Base-by-base conservation (phyloP, 1,140 invertebrate species). In the Agraylea sexmaculata region DNA sequence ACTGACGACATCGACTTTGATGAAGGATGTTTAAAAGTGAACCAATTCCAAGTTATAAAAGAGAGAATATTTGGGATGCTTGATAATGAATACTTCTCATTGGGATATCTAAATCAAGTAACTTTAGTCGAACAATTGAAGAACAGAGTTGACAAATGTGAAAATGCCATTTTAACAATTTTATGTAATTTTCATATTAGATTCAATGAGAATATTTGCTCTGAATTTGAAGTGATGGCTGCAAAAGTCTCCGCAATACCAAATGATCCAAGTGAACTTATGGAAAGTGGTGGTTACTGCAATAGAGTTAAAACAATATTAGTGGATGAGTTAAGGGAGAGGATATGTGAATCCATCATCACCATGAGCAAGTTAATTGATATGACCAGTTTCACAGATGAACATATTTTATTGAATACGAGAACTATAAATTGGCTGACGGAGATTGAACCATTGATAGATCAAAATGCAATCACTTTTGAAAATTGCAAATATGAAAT, bases 401-500 rank as follows among this genome's bases (percentile, higher is more conserved):
- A 78, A 25, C 78, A 85, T 51, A 71, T 83, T 12, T 66, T 70
- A 39, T 60, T 76, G 1, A 82, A 80, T 51, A 73, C 75, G 10
- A 61, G 55, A 35, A 82, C 79, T 1, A 71, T 84, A 1, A 76
- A 75, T 48, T 87, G 82, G 83, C 52, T 83, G 6, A 65, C 68
- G 37, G 69, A 75, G 30, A 83, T 86, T 11, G 74, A 77, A 51
- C 73, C 76, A 3, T 74, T 84, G 28, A 73, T 85, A 46, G 75
- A 83, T 15, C 70, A 73, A 53, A 81, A 80, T 56, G 73, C 75
- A 28, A 68, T 71, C 21, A 73, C 81, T 44, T 79, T 80, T 53
- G 87, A 91, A 63, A 72, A 76, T 20, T 77, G 75, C 29, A 89
- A 87, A 64, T 79, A 73, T 36, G 74, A 80, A 37, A 79, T 88